A percentile compares a stretch with the other conserved stretches of the same genome.
These are phyloP conservation scores for Junonia oenone DNA, from an alignment of 2,888 invertebrate species.

Conservation along the genomic window DNA sequence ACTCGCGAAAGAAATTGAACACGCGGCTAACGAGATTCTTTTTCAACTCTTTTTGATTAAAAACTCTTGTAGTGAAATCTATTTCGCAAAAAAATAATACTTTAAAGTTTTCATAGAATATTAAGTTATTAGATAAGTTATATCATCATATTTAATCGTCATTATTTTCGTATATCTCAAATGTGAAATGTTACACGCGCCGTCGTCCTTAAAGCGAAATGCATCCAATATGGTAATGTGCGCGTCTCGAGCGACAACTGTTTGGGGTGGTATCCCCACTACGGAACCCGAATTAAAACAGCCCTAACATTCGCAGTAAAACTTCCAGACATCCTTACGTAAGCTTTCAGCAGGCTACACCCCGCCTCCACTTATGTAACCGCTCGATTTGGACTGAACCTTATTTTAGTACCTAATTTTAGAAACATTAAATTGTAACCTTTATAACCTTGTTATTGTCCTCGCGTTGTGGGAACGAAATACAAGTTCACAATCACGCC, in stretches of 20 bases:
- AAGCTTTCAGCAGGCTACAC: slow-evolving; percentile 52
- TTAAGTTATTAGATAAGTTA: not conserved
- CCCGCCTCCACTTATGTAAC: slow-evolving; percentile 71
- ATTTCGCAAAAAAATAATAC: not conserved
- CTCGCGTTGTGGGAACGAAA: not conserved
- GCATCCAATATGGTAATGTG: slow-evolving; percentile 35
- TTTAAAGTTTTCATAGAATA: not conserved
- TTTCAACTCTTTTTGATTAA: too few species aligned
- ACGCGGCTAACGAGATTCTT: not conserved
- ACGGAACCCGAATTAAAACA: slow-evolving; percentile 37
- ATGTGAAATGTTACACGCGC: not conserved
- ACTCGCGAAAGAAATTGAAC: not conserved
- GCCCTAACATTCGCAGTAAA: slow-evolving; percentile 30
- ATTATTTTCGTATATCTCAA: not conserved
- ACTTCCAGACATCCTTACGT: slow-evolving; percentile 61
- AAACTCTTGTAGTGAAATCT: not conserved
- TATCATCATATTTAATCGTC: not conserved
- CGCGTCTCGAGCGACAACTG: slow-evolving; percentile 5
- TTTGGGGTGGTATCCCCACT: slow-evolving; percentile 12
- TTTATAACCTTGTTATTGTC: not conserved
- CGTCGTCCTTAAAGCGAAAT: slow-evolving; percentile 10
- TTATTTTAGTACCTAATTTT: slow-evolving; percentile 33
- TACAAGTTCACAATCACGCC: not conserved
- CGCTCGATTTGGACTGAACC: slow-evolving; percentile 43
- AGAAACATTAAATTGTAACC: slow-evolving; percentile 1